These are phyloP conservation scores for Anseranas semipalmata DNA, from an alignment of 2,113 vertebrate genomes.

Conservation along the genomic window DNA sequence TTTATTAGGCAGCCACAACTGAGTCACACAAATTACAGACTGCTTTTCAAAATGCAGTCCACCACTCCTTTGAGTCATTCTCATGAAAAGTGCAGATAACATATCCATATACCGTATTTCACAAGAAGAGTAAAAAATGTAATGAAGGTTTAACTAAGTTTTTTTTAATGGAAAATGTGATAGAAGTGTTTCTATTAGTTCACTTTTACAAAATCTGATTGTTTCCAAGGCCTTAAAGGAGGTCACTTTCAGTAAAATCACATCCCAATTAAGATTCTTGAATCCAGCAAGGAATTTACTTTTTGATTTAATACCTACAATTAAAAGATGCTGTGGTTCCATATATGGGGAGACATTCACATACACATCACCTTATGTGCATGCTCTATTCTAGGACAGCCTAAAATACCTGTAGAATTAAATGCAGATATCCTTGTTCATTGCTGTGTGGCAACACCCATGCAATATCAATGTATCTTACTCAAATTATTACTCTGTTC, in stretches of 20 bases:
- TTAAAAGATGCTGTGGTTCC: background rate
- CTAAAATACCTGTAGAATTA: background rate
- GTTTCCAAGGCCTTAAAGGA: background rate
- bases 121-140: background rate
- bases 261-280: background rate
- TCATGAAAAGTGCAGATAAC: background rate
- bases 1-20: background rate
- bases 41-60: background rate
- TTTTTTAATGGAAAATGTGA: background rate
- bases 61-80: background rate
- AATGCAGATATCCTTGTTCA: background rate
- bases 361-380: background rate
- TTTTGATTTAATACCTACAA: background rate
- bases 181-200: background rate
- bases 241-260: background rate
- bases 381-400: background rate
- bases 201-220: background rate
- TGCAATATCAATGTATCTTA: background rate
- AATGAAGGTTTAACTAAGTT: background rate
- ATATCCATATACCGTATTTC: background rate
- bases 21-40: background rate
- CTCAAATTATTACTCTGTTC: background rate
- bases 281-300: background rate
- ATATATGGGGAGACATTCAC: background rate
- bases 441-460: background rate